Percentiles rank a stretch among this genome's conserved stretches.
Conservation (phyloP, 2,113 vertebrate genomes). For the Rallus limicola region DNA sequence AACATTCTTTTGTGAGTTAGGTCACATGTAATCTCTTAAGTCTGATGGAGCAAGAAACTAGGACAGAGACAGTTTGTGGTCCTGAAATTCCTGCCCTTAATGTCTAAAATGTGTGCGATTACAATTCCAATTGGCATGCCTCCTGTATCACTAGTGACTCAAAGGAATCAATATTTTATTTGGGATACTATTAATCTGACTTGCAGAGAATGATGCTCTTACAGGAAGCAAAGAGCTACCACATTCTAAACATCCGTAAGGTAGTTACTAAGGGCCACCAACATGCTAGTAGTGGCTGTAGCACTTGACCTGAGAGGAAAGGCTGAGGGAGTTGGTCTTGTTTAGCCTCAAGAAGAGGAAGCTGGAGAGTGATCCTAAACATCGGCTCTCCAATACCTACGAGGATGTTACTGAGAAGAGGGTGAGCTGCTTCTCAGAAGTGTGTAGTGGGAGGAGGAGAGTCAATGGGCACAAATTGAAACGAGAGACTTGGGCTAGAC, state of each 20-base stretch:
- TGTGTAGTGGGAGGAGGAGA: neutral
- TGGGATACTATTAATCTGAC: neutral
- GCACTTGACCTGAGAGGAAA: neutral
- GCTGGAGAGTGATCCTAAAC: neutral
- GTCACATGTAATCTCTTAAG: neutral
- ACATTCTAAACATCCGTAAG: neutral
- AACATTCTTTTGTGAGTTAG: neutral
- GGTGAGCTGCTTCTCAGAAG: neutral
- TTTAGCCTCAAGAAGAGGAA: neutral
- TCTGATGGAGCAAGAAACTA: neutral
- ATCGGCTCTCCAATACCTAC: neutral
- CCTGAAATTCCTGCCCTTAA: neutral
- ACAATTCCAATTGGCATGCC: neutral
- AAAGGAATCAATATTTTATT: neutral
- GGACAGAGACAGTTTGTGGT: neutral
- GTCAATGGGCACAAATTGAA: neutral
- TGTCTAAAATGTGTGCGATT: neutral
- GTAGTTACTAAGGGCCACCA: neutral
- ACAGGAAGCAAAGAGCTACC: neutral
- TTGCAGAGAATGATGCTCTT: neutral
- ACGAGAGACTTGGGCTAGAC: neutral
- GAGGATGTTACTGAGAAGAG: neutral
- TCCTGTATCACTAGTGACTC: neutral
- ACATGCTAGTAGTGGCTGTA: neutral
- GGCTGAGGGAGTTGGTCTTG: neutral